phyloP scores from a whole-genome alignment of 2,797 vertebrate genomes.

The Ctenopoma kingsleyae region DNA sequence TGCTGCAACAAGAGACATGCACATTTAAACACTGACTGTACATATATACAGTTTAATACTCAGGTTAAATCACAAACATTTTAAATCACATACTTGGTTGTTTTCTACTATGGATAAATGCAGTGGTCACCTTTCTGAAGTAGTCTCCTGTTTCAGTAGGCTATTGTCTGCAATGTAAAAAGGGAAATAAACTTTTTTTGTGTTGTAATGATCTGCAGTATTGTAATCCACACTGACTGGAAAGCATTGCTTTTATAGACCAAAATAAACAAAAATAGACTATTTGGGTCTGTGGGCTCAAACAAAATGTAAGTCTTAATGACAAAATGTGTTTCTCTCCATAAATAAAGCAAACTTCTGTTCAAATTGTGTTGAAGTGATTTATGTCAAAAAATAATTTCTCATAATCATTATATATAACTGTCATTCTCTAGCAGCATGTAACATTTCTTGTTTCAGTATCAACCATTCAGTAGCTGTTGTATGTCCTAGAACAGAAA shows the following conservation, averaged over 20 bases:
- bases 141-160: constrained; percentile 66
- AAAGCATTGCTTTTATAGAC: constrained; percentile 89
- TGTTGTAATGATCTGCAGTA: constrained; percentile 88
- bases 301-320: constrained; percentile 99
- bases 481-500: neutral
- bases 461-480: neutral
- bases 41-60: constrained; percentile 70
- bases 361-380: constrained; percentile 76
- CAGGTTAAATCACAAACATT: constrained; percentile 77
- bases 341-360: constrained; percentile 85
- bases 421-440: neutral
- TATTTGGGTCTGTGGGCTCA: constrained; percentile 98
- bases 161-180: constrained; percentile 77
- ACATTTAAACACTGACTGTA: constrained; percentile 53
- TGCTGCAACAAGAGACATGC: constrained; percentile 28
- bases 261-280: constrained; percentile 82
- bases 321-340: constrained; percentile 92
- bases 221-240: constrained; percentile 90
- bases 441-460: neutral
- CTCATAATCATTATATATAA: neutral
- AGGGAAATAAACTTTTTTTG: constrained; percentile 77
- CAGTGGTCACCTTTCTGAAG: constrained; percentile 71
- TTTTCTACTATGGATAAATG: constrained; percentile 68
- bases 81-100: constrained; percentile 67
- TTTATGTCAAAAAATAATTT: neutral